Conservation (phyloP, 2,797 vertebrate species). For the Forpus xanthops region DNA sequence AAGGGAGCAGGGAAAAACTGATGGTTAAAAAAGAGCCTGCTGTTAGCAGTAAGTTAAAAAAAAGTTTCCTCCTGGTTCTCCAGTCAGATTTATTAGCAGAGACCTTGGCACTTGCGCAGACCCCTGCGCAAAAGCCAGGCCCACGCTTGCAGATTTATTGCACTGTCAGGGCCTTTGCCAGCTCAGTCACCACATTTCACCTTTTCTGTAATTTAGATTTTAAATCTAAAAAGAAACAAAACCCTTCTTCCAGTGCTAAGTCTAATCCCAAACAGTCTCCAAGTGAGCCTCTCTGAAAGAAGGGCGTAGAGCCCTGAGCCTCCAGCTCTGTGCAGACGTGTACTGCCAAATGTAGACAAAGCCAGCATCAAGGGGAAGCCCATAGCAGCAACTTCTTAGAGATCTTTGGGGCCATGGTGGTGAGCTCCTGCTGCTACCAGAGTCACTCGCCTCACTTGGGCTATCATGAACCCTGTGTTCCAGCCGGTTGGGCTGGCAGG, state of each 20-base stretch:
- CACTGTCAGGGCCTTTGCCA: neutral
- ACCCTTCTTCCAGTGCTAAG: neutral
- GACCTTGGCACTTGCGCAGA: constrained; percentile 45
- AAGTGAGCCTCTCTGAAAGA: neutral
- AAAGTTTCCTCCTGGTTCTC: neutral
- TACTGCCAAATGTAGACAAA: neutral
- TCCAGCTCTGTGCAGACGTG: neutral
- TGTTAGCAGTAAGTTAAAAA: constrained; percentile 7
- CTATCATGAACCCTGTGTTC: neutral
- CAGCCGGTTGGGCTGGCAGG: neutral
- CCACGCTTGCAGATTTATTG: constrained; percentile 5
- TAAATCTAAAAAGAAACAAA: neutral
- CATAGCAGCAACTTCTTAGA: accelerated
- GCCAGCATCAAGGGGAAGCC: neutral
- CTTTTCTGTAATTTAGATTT: neutral
- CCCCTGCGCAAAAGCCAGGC: neutral
- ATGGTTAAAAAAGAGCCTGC: constrained; percentile 16
- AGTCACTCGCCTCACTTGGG: neutral
- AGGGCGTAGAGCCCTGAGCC: neutral
- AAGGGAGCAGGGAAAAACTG: neutral
- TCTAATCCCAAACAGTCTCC: neutral
- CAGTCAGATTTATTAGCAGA: constrained; percentile 58
- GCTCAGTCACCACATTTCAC: neutral
- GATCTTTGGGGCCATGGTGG: neutral
- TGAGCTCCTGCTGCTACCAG: neutral